A percentile compares a stretch with the other conserved stretches of the same genome.
Conservation (phyloP, 2,113 vertebrate species). For the Gnathonemus echidnorhynchus region DNA sequence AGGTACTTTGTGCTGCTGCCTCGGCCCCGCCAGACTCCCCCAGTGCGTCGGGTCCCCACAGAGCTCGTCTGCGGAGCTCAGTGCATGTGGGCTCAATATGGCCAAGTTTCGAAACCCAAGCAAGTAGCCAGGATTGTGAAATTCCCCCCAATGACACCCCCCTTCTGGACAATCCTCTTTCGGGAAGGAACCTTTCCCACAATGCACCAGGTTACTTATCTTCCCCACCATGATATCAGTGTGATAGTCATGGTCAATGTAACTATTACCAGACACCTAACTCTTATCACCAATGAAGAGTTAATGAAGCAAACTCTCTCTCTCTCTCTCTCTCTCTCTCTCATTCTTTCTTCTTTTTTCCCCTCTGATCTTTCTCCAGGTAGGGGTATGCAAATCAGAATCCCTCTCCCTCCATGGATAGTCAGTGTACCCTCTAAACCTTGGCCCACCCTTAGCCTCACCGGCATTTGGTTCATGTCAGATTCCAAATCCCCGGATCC, state of each 20-base stretch:
- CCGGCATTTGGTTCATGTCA: background rate
- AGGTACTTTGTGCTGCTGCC: background rate
- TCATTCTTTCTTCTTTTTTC: background rate
- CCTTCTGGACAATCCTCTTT: background rate
- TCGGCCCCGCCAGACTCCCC: background rate
- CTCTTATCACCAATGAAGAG: background rate
- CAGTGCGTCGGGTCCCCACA: background rate
- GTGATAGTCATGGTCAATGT: background rate
- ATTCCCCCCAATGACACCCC: background rate
- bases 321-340: background rate
- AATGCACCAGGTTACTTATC: background rate
- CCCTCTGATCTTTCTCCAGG: background rate
- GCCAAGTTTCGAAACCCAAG: background rate
- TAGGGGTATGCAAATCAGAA: background rate
- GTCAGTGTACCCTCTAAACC: background rate
- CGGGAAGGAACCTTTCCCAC: background rate
- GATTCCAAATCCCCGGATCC: background rate
- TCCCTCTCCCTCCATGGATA: background rate
- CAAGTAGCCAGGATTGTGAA: background rate
- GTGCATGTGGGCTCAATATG: background rate
- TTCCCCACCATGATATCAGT: background rate
- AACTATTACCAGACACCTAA: background rate
- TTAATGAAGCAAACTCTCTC: background rate
- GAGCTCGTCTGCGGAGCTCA: background rate
- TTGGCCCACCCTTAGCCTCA: background rate